A percentile compares a stretch with the other conserved stretches of the same genome.
Evolutionary conservation across 2,888 invertebrate genomes (phyloP).

Genomic region (Theretra japonica): DNA sequence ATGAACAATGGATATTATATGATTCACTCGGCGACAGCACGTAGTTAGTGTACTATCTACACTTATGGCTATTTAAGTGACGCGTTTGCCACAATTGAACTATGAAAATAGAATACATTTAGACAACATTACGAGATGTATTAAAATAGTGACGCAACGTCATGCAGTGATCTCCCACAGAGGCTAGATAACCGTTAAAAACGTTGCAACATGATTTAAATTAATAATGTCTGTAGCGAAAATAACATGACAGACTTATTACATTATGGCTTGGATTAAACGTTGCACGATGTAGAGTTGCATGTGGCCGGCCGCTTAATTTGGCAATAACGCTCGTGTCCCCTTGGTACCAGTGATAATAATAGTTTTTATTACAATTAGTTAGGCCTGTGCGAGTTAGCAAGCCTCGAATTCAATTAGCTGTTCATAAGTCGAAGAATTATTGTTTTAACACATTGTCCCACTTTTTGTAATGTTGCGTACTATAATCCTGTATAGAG

Average conservation of each 20-base stretch:
- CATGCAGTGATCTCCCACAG: slow-evolving; percentile 70
- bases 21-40: slow-evolving; percentile 63
- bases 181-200: slow-evolving; percentile 57
- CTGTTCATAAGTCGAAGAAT: background rate
- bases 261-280: slow-evolving; percentile 11
- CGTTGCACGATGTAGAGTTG: background rate
- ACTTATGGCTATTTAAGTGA: slow-evolving; percentile 61
- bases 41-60: slow-evolving; percentile 44
- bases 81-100: slow-evolving; percentile 54
- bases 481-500: background rate
- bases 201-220: slow-evolving; percentile 41
- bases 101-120: slow-evolving; percentile 32
- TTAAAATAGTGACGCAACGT: slow-evolving; percentile 31
- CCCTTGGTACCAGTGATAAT: background rate
- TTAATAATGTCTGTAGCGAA: slow-evolving; percentile 23
- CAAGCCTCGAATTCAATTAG: background rate
- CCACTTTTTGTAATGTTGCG: background rate
- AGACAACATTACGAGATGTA: slow-evolving; percentile 18
- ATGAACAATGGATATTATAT: slow-evolving; percentile 62
- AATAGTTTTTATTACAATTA: background rate
- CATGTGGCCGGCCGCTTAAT: background rate
- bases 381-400: background rate
- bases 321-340: background rate
- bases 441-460: slow-evolving; percentile 6
- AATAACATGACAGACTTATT: slow-evolving; percentile 17